These are phyloP conservation scores for Drosophila buzzatii DNA, from an alignment of 2,888 invertebrate species.

Conservation along the genomic window DNA sequence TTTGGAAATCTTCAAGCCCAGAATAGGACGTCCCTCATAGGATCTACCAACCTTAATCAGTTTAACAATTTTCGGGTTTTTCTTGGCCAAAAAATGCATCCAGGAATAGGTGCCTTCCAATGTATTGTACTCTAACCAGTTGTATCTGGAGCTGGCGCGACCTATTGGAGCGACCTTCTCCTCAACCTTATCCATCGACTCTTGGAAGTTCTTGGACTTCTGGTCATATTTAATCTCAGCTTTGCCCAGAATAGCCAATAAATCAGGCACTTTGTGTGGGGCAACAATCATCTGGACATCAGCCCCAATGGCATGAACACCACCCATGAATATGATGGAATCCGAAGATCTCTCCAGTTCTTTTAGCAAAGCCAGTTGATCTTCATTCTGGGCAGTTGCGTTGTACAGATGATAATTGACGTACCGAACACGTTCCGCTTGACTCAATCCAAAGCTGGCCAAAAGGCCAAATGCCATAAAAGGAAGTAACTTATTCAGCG, in stretches of 20 bases:
- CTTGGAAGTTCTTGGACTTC: background rate
- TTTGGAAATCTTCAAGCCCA: slow-evolving; percentile 1
- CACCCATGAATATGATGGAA: background rate
- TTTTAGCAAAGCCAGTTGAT: background rate
- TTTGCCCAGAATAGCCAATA: background rate
- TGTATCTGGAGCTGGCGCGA: background rate
- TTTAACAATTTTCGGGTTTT: background rate
- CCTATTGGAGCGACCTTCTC: background rate
- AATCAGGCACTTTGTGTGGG: background rate
- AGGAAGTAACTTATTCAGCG: background rate
- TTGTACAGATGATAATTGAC: background rate
- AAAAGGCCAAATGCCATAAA: background rate
- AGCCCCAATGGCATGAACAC: background rate
- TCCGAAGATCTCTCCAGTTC: background rate
- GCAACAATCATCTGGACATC: background rate
- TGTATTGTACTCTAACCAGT: background rate
- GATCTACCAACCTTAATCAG: background rate
- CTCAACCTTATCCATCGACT: background rate
- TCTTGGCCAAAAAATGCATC: background rate
- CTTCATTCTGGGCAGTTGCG: background rate
- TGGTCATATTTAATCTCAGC: background rate
- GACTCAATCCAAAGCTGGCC: slow-evolving; percentile 1
- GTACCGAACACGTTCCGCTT: background rate
- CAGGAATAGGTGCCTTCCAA: background rate
- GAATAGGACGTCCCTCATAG: background rate